phyloP scores from a whole-genome alignment of 2,113 vertebrate species.

The Myxocyprinus asiaticus region DNA sequence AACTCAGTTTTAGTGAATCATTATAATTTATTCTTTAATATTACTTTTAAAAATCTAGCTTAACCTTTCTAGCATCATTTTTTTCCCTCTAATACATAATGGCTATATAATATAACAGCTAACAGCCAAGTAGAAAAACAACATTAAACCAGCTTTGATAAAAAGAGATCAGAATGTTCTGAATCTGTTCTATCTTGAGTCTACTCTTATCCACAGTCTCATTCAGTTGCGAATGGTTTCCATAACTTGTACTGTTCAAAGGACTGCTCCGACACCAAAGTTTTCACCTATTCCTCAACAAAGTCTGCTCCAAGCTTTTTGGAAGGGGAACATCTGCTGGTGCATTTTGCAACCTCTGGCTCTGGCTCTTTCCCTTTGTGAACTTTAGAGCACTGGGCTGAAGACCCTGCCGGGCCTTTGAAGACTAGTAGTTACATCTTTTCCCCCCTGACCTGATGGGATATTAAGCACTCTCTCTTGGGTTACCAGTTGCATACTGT shows the following conservation, averaged over 20 bases:
- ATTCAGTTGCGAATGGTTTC: conserved; percentile 50
- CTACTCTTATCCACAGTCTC: conserved; percentile 1
- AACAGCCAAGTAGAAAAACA: neutral
- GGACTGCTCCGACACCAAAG: conserved; percentile 54
- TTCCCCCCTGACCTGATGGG: conserved; percentile 36
- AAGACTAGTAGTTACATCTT: conserved; percentile 47
- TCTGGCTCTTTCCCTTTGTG: conserved; percentile 37
- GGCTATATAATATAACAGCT: neutral
- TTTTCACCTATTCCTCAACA: conserved; percentile 50
- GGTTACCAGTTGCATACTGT: conserved; percentile 45
- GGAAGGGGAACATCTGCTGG: conserved; percentile 56
- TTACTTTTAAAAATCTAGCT: too few relatives aligned
- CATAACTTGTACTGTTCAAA: conserved; percentile 43
- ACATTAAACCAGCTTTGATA: conserved; percentile 1
- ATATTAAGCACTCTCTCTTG: conserved; percentile 42
- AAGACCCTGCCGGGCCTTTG: conserved; percentile 53
- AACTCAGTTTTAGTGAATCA: too few relatives aligned
- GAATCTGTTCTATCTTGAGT: neutral
- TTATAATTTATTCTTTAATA: too few relatives aligned
- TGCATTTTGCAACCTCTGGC: conserved; percentile 33
- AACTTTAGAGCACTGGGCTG: conserved; percentile 42
- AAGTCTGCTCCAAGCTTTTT: conserved; percentile 55
- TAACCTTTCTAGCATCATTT: too few relatives aligned
- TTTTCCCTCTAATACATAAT: too few relatives aligned
- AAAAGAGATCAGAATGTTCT: conserved; percentile 1